Conservation (phyloP, 64 coral and sea anemone genomes). For the Montipora capricornis region DNA sequence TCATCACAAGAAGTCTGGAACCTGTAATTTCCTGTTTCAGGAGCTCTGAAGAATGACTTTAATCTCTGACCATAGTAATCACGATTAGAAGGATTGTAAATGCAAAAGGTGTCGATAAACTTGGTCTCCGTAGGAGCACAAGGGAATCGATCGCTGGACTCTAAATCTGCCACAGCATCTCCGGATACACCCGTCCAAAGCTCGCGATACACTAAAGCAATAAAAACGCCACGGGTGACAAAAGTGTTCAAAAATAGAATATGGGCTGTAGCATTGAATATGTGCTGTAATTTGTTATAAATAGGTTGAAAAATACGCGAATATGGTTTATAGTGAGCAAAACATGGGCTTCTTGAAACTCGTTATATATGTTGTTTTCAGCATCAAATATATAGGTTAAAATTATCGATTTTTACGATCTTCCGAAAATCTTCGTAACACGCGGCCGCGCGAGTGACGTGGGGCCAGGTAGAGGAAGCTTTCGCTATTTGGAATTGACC, state of each 20-base stretch:
- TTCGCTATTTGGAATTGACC: too few species aligned
- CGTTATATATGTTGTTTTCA: too few species aligned
- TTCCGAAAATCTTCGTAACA: too few species aligned
- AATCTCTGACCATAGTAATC: conserved; percentile 70
- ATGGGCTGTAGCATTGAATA: too few species aligned
- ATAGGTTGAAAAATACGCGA: too few species aligned
- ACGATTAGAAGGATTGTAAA: background rate
- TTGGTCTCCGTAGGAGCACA: conserved; percentile 28
- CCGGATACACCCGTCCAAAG: conserved; percentile 59
- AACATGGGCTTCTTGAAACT: too few species aligned
- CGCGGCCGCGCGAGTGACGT: too few species aligned
- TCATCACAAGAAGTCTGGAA: conserved; percentile 82
- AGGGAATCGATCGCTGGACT: conserved; percentile 33
- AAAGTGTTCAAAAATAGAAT: background rate
- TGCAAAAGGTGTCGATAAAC: conserved; percentile 59
- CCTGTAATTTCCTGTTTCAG: conserved; percentile 57
- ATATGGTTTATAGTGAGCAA: too few species aligned
- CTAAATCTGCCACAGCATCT: background rate
- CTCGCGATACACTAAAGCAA: conserved; percentile 59
- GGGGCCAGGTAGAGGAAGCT: too few species aligned
- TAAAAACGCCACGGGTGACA: background rate
- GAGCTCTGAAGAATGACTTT: conserved; percentile 66
- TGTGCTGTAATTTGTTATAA: too few species aligned
- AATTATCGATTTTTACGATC: too few species aligned
- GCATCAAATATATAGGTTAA: too few species aligned